A percentile compares a stretch with the other conserved stretches of the same genome.
phyloP scores from a whole-genome alignment of 2,797 vertebrate species.

The Anisognathus igniventris region DNA sequence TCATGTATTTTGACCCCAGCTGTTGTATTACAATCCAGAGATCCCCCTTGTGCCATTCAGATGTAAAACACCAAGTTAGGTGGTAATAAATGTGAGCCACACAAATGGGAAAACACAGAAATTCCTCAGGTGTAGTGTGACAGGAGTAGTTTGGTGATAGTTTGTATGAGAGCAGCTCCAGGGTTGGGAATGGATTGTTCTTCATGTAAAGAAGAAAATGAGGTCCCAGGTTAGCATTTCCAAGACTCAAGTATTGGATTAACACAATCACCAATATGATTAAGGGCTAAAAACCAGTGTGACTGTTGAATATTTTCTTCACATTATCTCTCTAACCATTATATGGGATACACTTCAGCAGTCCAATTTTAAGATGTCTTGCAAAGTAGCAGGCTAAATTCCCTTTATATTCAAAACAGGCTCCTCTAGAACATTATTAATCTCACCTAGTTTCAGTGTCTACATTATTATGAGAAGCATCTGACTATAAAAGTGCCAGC shows the following conservation, averaged over 20 bases:
- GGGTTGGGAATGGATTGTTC: not conserved
- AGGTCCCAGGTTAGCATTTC: not conserved
- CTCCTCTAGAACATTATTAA: not conserved
- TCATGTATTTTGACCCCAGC: not conserved
- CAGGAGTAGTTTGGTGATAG: not conserved
- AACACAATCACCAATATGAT: not conserved
- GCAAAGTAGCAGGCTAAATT: not conserved
- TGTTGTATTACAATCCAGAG: not conserved
- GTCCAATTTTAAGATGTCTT: not conserved
- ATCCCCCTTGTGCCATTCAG: not conserved
- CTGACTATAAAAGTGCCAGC: not conserved
- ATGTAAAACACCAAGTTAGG: not conserved
- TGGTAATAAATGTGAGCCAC: not conserved
- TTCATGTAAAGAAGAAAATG: not conserved
- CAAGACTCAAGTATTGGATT: not conserved
- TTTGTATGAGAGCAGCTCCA: not conserved
- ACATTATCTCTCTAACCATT: not conserved
- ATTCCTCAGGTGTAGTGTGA: not conserved
- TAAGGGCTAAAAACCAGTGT: not conserved
- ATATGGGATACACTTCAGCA: not conserved
- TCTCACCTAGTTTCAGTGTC: not conserved
- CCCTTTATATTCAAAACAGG: not conserved
- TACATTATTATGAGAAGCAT: not conserved
- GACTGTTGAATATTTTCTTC: conserved; percentile 12
- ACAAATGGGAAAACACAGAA: not conserved